Conservation (phyloP, 2,888 invertebrate species). For the Synergus itoensis region DNA sequence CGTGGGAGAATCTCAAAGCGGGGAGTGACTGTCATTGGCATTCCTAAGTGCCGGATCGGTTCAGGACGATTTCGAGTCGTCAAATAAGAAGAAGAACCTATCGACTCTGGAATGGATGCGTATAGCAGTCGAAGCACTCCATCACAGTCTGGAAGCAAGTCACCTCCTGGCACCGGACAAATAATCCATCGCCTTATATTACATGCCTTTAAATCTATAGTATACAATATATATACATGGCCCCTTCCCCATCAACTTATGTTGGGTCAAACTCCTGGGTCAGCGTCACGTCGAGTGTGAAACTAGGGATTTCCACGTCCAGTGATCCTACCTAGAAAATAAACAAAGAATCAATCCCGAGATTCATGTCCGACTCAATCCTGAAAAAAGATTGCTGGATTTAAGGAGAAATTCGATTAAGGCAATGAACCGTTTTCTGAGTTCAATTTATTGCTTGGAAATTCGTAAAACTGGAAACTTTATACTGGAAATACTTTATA, state of each 20-base stretch:
- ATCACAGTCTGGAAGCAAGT: conserved; percentile 48
- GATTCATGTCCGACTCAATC: conserved; percentile 23
- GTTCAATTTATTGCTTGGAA: conserved; percentile 15
- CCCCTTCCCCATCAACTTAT: not conserved
- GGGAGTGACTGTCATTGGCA: conserved; percentile 52
- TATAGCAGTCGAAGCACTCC: conserved; percentile 49
- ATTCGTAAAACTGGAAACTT: not conserved
- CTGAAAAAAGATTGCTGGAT: conserved; percentile 32
- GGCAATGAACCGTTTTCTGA: conserved; percentile 18
- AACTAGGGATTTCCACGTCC: conserved; percentile 67
- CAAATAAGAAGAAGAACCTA: conserved; percentile 54
- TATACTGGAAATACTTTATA: not conserved
- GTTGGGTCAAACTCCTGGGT: conserved; percentile 52
- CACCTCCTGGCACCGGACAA: conserved; percentile 45
- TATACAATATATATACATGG: conserved; percentile 15
- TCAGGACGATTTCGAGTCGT: conserved; percentile 47
- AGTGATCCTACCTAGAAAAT: conserved; percentile 22
- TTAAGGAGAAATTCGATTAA: not conserved
- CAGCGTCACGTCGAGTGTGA: conserved; percentile 74
- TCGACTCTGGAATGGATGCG: conserved; percentile 53
- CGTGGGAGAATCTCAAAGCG: conserved; percentile 48
- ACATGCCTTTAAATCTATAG: conserved; percentile 26
- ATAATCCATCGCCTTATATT: conserved; percentile 46
- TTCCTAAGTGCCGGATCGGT: conserved; percentile 49
- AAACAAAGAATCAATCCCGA: conserved; percentile 67